These are phyloP conservation scores for Brachionus plicatilis DNA, from an alignment of 1,140 invertebrate species.

Conservation along the genomic window DNA sequence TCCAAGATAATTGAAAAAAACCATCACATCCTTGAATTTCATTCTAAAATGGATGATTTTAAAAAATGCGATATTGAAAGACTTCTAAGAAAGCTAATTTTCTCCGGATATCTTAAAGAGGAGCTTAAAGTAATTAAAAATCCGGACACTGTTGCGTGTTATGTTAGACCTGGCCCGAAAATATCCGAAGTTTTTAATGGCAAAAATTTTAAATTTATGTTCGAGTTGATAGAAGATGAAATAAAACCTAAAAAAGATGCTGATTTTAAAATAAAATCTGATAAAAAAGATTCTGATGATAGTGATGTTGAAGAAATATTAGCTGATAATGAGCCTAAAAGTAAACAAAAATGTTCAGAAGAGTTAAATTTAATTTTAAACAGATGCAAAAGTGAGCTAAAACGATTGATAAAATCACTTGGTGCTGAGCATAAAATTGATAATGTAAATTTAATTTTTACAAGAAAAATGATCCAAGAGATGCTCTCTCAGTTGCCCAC, in stretches of 20 bases:
- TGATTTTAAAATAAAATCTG: not conserved
- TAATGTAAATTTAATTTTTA: conserved; percentile 59
- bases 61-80: conserved; percentile 69
- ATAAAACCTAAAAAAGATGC: not conserved
- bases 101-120: conserved; percentile 72
- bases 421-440: conserved; percentile 50
- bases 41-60: conserved; percentile 64
- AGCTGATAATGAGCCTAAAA: conserved; percentile 41
- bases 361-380: not conserved
- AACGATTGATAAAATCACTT: not conserved
- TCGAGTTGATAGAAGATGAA: not conserved
- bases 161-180: conserved; percentile 69
- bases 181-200: conserved; percentile 49
- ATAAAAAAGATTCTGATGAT: not conserved
- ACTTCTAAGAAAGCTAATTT: conserved; percentile 71
- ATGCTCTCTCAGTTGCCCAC: conserved; percentile 73
- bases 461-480: conserved; percentile 65
- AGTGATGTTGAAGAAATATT: not conserved
- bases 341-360: not conserved
- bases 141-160: conserved; percentile 71
- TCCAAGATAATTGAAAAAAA: conserved; percentile 54
- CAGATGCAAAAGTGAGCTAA: not conserved
- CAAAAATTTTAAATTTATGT: conserved; percentile 47
- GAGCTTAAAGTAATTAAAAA: conserved; percentile 62
- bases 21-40: conserved; percentile 62